These are phyloP conservation scores for Rhyacichthys aspro DNA, from an alignment of 2,797 vertebrate species.

Conservation along the genomic window DNA sequence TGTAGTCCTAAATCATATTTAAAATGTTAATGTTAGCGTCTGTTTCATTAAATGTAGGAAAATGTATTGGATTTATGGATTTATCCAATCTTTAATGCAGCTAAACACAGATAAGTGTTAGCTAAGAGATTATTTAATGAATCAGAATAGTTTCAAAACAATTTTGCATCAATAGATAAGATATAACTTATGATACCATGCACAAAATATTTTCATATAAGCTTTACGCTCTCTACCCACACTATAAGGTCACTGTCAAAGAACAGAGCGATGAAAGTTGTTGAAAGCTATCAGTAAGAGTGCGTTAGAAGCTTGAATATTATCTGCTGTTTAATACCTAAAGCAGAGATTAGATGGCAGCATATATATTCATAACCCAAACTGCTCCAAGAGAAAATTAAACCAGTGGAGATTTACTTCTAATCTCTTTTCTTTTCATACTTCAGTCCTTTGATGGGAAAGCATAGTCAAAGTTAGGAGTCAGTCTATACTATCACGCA, in stretches of 20 bases:
- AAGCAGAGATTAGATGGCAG: constrained; percentile 53
- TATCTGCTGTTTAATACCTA: constrained; percentile 51
- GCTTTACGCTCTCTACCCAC: neutral
- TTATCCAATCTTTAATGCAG: too few species aligned
- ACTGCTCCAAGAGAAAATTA: constrained; percentile 43
- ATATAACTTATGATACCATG: too few species aligned
- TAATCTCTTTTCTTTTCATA: constrained; percentile 32
- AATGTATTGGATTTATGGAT: too few species aligned
- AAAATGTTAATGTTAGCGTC: too few species aligned
- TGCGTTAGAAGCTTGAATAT: constrained; percentile 44
- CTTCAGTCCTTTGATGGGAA: constrained; percentile 6
- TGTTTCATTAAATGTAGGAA: too few species aligned
- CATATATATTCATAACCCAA: constrained; percentile 55
- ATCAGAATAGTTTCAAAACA: too few species aligned
- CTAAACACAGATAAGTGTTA: too few species aligned
- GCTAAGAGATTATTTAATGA: too few species aligned
- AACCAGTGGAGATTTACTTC: constrained; percentile 31
- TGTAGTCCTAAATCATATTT: too few species aligned
- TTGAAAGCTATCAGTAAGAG: constrained; percentile 15
- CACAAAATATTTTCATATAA: neutral
- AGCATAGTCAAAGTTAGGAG: neutral
- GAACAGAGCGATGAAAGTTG: constrained; percentile 1
- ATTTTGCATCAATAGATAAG: too few species aligned
- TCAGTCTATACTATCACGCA: neutral
- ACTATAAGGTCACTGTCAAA: too few species aligned